These are phyloP conservation scores for Operophtera brumata DNA, from an alignment of 2,888 invertebrate species.

Conservation along the genomic window DNA sequence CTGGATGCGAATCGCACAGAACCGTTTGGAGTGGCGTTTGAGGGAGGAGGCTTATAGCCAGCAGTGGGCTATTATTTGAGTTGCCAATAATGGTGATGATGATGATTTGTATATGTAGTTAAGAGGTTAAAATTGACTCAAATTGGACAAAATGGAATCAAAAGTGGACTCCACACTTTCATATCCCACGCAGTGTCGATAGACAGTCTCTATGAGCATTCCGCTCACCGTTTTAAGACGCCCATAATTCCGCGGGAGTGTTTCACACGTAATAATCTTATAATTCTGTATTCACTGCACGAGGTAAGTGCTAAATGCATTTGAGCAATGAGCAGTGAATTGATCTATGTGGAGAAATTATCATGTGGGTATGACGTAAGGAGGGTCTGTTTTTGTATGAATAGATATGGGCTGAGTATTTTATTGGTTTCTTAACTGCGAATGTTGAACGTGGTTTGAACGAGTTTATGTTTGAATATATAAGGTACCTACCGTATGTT, in stretches of 20 bases:
- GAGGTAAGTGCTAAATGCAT: constrained; percentile 46
- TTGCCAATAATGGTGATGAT: no score
- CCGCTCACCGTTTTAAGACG: constrained; percentile 62
- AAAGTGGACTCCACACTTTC: constrained; percentile 18
- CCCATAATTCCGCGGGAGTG: constrained; percentile 63
- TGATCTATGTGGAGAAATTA: constrained; percentile 14
- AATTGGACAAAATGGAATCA: background rate
- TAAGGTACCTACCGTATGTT: no score
- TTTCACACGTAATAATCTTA: constrained; percentile 70
- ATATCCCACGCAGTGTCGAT: constrained; percentile 43
- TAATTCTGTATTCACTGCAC: constrained; percentile 56
- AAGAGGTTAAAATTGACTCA: no score
- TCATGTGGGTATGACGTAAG: background rate
- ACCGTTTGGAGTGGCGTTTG: no score
- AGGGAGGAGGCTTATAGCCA: no score
- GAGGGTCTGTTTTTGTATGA: constrained; percentile 1
- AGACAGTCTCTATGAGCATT: constrained; percentile 52
- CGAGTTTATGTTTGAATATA: no score
- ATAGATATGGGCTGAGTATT: constrained; percentile 5
- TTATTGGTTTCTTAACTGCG: background rate
- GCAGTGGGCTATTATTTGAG: no score
- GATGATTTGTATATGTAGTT: no score
- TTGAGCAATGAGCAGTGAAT: constrained; percentile 27
- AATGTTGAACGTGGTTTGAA: no score
- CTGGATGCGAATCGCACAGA: no score